These are phyloP conservation scores for Dryobates pubescens DNA, from an alignment of 2,797 vertebrate species.

Conservation along the genomic window DNA sequence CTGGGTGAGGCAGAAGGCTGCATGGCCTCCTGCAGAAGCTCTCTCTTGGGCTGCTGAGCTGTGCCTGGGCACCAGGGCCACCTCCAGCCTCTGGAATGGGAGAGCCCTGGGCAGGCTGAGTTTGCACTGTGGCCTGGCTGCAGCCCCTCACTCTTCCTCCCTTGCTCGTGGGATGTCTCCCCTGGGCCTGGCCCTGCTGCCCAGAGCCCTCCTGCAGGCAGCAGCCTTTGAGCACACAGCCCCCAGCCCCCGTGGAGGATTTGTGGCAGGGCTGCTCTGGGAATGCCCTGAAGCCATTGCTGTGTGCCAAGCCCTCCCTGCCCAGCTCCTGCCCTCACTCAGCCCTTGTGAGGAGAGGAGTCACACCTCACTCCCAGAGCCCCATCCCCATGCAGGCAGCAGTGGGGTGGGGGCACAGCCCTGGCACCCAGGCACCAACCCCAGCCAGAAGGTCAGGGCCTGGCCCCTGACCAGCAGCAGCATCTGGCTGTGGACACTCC, in stretches of 20 bases:
- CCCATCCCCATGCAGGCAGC: background rate
- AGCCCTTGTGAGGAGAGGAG: background rate
- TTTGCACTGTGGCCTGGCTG: background rate
- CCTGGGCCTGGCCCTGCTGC: background rate
- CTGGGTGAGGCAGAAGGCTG: background rate
- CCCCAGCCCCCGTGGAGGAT: too few relatives aligned
- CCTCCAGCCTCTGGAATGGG: background rate
- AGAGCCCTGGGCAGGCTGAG: background rate
- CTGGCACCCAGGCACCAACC: background rate
- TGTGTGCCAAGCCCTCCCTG: accelerated
- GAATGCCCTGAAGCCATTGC: background rate
- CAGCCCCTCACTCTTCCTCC: background rate
- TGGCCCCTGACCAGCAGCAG: accelerated
- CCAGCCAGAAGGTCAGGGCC: background rate
- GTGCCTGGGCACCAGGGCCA: background rate
- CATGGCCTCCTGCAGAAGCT: background rate
- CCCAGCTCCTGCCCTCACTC: accelerated
- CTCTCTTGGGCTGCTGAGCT: background rate
- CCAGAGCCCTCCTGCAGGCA: too few relatives aligned
- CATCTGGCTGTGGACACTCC: background rate
- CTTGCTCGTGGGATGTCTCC: background rate
- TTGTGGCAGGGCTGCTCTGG: too few relatives aligned
- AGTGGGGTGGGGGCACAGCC: accelerated
- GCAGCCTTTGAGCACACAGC: too few relatives aligned
- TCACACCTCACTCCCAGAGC: accelerated